Percentiles rank a stretch among this genome's conserved stretches.
These are phyloP conservation scores for Ciconia boyciana DNA, from an alignment of 2,113 vertebrate genomes.

Conservation along the genomic window DNA sequence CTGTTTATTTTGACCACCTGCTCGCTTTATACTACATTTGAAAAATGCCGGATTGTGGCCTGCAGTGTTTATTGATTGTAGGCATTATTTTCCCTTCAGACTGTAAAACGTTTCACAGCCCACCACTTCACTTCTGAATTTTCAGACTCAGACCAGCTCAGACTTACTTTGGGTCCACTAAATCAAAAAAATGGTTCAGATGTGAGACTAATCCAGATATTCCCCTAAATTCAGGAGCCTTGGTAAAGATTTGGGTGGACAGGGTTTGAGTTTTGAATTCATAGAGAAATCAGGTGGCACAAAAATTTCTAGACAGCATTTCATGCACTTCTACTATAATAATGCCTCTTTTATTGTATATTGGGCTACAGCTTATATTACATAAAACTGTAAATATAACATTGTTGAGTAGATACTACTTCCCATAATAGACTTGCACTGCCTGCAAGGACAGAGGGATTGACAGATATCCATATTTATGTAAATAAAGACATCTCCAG, in stretches of 20 bases:
- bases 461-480: background rate
- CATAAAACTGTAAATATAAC: background rate
- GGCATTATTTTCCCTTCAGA: background rate
- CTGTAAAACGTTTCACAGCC: background rate
- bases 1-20: background rate
- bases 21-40: background rate
- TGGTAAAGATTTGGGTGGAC: background rate
- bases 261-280: background rate
- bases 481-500: background rate
- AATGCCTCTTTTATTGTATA: background rate
- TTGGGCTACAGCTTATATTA: background rate
- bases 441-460: background rate
- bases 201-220: background rate
- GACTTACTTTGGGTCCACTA: background rate
- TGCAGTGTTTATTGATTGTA: background rate
- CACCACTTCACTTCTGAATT: background rate
- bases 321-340: background rate
- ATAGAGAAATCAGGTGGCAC: background rate
- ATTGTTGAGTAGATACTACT: background rate
- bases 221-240: background rate
- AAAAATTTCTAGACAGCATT: background rate
- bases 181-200: background rate
- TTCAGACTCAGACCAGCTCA: background rate
- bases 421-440: background rate
- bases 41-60: rapidly evolving